Evolutionary conservation across 1,140 invertebrate species (phyloP), one percentile per base, ranked within the genome.

Genomic region (Drosophila tropicalis): DNA sequence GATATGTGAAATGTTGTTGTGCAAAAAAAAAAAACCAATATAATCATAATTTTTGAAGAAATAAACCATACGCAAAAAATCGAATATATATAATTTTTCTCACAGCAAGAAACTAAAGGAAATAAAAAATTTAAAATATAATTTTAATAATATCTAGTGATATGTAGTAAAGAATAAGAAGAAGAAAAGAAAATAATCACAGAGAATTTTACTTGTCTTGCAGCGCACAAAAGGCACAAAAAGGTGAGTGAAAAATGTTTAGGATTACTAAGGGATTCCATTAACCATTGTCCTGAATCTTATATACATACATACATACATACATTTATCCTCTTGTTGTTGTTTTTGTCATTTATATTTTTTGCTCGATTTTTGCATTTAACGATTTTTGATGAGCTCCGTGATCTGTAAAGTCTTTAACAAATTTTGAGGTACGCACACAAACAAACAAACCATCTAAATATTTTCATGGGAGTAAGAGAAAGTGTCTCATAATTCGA

Each of bases 341-440:
- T 34, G 5, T 15, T 32, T 73, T 73, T 72, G 15, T 19, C 15
- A 22, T 55, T 63, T 70, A 22, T 51, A 40, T 63, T 70, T 67
- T 47, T 65, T 79, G 32, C 60, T 73, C 57, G 36, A 60, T 70
- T 80, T 83, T 78, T 41, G 84, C 84, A 83, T 78, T 90, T 89
- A 90, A 89, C 85, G 84, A 89, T 89, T 89, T 89, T 81, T 89
- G 84, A 89, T 89, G 84, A 72, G 85, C 76, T 81, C 85, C 74
- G 72, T 89, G 84, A 89, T 89, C 84, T 85, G 84, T 89, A 71
- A 89, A 82, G 83, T 79, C 83, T 82, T 79, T 65, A 77, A 68
- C 67, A 78, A 77, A 29, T 29, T 72, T 79, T 79, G 54, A 40
- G 67, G 67, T 65, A 62, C 41, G 36, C 64, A 70, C 67, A 69